A percentile compares a stretch with the other conserved stretches of the same genome.
These are phyloP conservation scores for Engystomops pustulosus DNA, from an alignment of 2,113 vertebrate genomes.

Conservation along the genomic window DNA sequence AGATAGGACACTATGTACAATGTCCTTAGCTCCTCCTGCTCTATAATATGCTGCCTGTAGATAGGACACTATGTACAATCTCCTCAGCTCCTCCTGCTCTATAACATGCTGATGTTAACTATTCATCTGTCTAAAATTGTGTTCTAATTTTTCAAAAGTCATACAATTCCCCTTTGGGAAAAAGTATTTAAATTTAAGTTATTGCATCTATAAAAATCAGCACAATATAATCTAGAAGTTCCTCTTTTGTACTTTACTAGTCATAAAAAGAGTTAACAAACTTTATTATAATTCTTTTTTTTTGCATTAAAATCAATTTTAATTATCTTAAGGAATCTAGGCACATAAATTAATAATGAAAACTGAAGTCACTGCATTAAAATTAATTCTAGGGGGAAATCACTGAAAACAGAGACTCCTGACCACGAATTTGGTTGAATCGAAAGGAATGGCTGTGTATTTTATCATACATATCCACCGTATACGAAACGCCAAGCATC, in stretches of 20 bases:
- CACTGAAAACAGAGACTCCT: neutral
- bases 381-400: neutral
- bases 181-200: too few relatives aligned
- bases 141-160: too few relatives aligned
- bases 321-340: neutral
- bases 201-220: too few relatives aligned
- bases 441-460: neutral
- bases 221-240: neutral
- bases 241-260: neutral
- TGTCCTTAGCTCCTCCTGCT: too few relatives aligned
- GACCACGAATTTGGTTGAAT: neutral
- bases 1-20: too few relatives aligned
- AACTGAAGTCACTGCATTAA: neutral
- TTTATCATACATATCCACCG: neutral
- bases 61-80: too few relatives aligned
- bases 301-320: conserved; percentile 11
- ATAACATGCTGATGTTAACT: too few relatives aligned
- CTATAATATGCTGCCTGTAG: too few relatives aligned
- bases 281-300: neutral
- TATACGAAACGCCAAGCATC: neutral
- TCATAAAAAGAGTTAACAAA: neutral
- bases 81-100: too few relatives aligned
- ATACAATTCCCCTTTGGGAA: too few relatives aligned
- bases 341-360: neutral
- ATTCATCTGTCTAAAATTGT: too few relatives aligned